Base-by-base conservation (phyloP, 2,888 invertebrate species). In the Stenodera caucasica region DNA sequence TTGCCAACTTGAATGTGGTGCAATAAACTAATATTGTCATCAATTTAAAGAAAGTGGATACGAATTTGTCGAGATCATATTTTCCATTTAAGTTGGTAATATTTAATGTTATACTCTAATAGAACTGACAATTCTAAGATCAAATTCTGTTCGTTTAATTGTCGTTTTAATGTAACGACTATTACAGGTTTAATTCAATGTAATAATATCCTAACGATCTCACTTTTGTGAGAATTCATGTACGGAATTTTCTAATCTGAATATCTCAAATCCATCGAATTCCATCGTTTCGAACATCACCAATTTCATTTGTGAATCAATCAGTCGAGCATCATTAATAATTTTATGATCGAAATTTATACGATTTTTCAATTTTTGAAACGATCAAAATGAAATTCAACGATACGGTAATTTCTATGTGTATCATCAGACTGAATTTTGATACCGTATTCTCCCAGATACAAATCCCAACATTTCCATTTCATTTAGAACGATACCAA, bases 351-450 rank as follows among this genome's bases (percentile, higher is more conserved):
- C 15, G 45, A 21, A 45, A 45, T 11, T 18, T 7, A 21, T 45
- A 21, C 45, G 18, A 21, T 18, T 45, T 45, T 18, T 12, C n/a
- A n/a, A n/a, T 21, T 5, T 45, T 45, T 45, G 18, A 45, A 45
- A 45, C 15, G 45, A 45, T 45, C 21, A 18, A 18, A 45, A 45
- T 8, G 4, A 9, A 21, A 45, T 45, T 11, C 23, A 23, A 5
- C 18, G 12, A 45, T 23, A 45, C n/a, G 9, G n/a, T n/a, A 45
- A 45, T 23, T 23, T 21, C 21, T 21, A n/a, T 21, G 8, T 45
- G 45, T 45, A 12, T 45, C 45, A 12, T 23, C 45, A n/a, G 5
- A 45, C 45, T 45, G 23, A 45, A 45, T 45, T 45, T 21, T 45
- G 45, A 45, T 45, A n/a, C n/a, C 23, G 45, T 23, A 45, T 23